Evolutionary conservation across 2,888 invertebrate species (phyloP), one percentile per base, ranked within the genome.

Genomic region (Macrosiphum euphorbiae): DNA sequence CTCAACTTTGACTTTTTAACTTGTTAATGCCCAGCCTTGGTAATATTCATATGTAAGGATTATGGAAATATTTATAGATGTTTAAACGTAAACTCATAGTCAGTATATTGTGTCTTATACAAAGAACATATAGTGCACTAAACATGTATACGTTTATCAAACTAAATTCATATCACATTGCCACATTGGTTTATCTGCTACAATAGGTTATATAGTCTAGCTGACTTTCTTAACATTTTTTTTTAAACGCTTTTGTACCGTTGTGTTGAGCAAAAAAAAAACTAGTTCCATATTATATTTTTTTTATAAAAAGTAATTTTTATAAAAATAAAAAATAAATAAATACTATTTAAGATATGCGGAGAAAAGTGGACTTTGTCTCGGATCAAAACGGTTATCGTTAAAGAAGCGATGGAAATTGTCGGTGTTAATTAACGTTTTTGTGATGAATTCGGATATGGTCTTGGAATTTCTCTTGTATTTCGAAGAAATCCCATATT

Each of bases 331-430:
- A 86, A 86, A 44, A 84, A 84, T 24, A 26, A 41, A 50, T 24
- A 78, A 84, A 55, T 13, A 35, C 47, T n/a, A 44, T 91, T 91
- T 85, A 85, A 91, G n/a, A 91, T 86, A 86, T 47, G 91, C 86
- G 58, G 58, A 87, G 61, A 92, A 67, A 87, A 87, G 92, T 61
- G 61, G 86, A 92, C 87, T 87, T 92, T 87, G 92, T 87, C 50
- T 92, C 35, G 87, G 86, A 92, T 92, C 61, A 92, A 92, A 87
- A 92, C 35, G 61, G 92, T 67, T 92, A 92, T 92, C 92, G 47
- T 50, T 24, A 28, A 16, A 47, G 13, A 50, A 58, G 58, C 41
- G 91, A 86, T 47, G 86, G 61, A 92, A 87, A 92, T 67, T 67
- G 87, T 86, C 44, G 47, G 58, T 87, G 87, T 92, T 87, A 92